phyloP scores from a whole-genome alignment of 2,113 vertebrate species.

The Tetrao urogallus region DNA sequence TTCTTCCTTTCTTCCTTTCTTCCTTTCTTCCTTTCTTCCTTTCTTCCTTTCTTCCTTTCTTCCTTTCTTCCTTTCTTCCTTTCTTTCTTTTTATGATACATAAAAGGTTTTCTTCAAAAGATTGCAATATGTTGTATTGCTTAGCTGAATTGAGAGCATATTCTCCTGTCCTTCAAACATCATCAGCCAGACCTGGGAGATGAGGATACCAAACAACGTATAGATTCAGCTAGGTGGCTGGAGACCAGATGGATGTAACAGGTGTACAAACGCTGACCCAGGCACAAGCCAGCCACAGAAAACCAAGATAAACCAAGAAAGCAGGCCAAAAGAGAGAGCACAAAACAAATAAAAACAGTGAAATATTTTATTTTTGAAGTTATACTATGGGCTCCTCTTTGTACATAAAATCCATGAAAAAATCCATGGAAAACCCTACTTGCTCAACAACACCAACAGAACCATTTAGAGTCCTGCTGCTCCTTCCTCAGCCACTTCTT shows the following conservation, averaged over 20 bases:
- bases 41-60: too few relatives aligned
- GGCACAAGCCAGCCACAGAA: not conserved
- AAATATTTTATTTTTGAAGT: not conserved
- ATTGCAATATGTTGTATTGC: not conserved
- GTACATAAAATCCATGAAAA: not conserved
- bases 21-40: too few relatives aligned
- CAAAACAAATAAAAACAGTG: not conserved
- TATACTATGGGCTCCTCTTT: not conserved
- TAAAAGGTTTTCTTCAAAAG: conserved; percentile 11
- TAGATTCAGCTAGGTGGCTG: not conserved
- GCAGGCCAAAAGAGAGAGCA: accelerated
- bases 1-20: too few relatives aligned
- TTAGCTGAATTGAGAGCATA: not conserved
- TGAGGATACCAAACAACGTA: not conserved
- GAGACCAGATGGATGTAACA: not conserved
- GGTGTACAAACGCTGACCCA: not conserved
- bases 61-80: not conserved
- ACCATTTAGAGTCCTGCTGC: not conserved
- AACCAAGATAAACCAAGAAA: not conserved
- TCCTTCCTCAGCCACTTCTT: accelerated
- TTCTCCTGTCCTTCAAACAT: not conserved
- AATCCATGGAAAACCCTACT: not conserved
- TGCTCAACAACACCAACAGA: not conserved
- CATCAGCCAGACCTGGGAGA: not conserved
- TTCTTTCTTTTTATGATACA: not conserved